Percentiles rank a stretch among this genome's conserved stretches.
Evolutionary conservation across 2,113 vertebrate genomes (phyloP).

Genomic region (Hipposideros armiger): DNA sequence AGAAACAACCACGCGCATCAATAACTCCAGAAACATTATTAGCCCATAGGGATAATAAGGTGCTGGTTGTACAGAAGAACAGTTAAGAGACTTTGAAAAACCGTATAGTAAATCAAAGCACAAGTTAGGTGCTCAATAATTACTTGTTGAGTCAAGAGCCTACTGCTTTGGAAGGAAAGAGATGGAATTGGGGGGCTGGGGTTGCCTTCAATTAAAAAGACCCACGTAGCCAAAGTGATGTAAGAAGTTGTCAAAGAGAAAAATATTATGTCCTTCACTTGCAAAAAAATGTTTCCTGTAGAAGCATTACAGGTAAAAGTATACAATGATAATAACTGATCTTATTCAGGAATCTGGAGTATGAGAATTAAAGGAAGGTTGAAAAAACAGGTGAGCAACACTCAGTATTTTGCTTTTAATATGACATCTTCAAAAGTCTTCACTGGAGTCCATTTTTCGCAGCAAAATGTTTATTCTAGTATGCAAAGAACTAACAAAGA

Average conservation of each 20-base stretch:
- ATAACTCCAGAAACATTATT: neutral
- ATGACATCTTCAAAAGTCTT: constrained; percentile 39
- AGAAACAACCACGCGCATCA: neutral
- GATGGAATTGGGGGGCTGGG: neutral
- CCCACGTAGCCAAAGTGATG: neutral
- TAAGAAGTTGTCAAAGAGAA: constrained; percentile 2
- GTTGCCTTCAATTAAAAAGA: neutral
- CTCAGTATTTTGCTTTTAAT: constrained; percentile 25
- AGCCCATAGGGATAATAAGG: neutral
- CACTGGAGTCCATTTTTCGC: constrained; percentile 13
- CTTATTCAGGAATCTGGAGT: neutral
- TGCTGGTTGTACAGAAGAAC: neutral
- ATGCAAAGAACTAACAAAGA: constrained; percentile 60
- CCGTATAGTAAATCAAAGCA: neutral
- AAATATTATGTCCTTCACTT: neutral
- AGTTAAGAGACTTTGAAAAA: neutral
- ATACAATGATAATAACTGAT: neutral
- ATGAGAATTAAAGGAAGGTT: neutral
- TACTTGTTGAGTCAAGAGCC: neutral
- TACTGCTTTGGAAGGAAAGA: neutral
- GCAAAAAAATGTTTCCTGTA: neutral
- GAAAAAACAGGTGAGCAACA: neutral
- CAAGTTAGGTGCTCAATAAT: neutral
- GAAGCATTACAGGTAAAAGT: neutral
- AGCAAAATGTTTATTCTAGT: constrained; percentile 66